These are phyloP conservation scores for Dreissena polymorpha DNA, from an alignment of 1,140 invertebrate genomes.

Conservation along the genomic window DNA sequence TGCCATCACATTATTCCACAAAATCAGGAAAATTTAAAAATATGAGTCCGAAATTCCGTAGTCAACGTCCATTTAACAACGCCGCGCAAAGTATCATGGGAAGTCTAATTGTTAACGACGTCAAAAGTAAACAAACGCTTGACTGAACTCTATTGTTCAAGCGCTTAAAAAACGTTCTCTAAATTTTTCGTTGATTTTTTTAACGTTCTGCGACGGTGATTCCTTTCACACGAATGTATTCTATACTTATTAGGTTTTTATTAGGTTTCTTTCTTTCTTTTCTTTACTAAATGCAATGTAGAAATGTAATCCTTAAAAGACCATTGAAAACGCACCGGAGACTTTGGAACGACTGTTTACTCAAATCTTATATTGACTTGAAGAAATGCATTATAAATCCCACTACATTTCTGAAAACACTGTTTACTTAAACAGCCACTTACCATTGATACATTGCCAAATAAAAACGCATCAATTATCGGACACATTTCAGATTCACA, in stretches of 20 bases:
- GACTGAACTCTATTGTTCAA: constrained; percentile 12
- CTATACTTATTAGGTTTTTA: background rate
- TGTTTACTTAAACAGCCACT: no score
- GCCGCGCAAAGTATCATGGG: constrained; percentile 35
- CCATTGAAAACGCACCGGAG: no score
- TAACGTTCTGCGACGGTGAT: constrained; percentile 27
- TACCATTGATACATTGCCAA: no score
- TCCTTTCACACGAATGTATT: constrained; percentile 16
- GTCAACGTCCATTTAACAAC: constrained; percentile 50
- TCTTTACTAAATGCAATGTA: no score
- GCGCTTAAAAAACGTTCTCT: background rate
- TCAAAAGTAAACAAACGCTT: constrained; percentile 50
- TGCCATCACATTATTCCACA: background rate
- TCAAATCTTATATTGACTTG: no score
- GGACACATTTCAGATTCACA: no score
- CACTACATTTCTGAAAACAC: no score
- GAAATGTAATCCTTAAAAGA: no score
- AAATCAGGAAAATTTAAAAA: background rate
- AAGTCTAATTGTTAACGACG: constrained; percentile 42
- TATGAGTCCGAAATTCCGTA: background rate
- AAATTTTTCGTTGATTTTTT: background rate
- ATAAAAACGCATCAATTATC: no score
- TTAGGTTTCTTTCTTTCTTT: constrained; percentile 11
- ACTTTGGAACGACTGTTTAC: no score
- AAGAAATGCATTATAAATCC: no score